These are phyloP conservation scores for Phrynocephalus versicolor DNA, from an alignment of 2,113 vertebrate species.

Conservation along the genomic window DNA sequence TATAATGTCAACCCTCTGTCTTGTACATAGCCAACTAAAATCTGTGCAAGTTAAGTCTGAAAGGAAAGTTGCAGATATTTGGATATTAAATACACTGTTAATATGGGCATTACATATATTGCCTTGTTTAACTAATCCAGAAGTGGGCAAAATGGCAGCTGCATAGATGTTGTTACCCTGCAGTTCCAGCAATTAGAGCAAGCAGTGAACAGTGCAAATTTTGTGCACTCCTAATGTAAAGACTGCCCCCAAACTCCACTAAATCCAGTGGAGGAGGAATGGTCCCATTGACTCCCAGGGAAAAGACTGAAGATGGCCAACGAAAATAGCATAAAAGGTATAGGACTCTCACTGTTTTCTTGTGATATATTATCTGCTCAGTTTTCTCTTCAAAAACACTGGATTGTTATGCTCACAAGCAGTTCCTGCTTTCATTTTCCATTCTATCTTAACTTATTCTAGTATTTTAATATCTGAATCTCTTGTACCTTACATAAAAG, in stretches of 20 bases:
- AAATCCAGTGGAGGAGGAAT: not conserved
- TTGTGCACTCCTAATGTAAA: not conserved
- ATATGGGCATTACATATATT: too few relatives aligned
- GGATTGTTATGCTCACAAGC: not conserved
- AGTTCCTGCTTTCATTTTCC: slow-evolving; percentile 9
- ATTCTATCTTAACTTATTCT: not conserved
- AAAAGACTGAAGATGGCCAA: not conserved
- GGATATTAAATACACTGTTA: too few relatives aligned
- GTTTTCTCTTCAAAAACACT: not conserved
- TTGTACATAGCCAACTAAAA: too few relatives aligned
- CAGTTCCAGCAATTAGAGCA: too few relatives aligned
- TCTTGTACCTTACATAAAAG: not conserved
- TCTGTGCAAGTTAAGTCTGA: too few relatives aligned
- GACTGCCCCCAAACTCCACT: not conserved
- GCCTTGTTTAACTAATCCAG: too few relatives aligned
- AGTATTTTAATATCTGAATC: not conserved
- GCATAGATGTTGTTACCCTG: too few relatives aligned
- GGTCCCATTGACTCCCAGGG: not conserved
- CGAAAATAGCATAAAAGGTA: not conserved
- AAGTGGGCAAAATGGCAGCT: too few relatives aligned
- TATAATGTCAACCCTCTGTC: too few relatives aligned
- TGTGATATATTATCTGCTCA: not conserved
- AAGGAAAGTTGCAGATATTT: too few relatives aligned
- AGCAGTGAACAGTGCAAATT: too few relatives aligned
- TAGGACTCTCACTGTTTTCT: not conserved